Base-by-base conservation (phyloP, 2,888 invertebrate species). In the Oxytorus armatus region DNA sequence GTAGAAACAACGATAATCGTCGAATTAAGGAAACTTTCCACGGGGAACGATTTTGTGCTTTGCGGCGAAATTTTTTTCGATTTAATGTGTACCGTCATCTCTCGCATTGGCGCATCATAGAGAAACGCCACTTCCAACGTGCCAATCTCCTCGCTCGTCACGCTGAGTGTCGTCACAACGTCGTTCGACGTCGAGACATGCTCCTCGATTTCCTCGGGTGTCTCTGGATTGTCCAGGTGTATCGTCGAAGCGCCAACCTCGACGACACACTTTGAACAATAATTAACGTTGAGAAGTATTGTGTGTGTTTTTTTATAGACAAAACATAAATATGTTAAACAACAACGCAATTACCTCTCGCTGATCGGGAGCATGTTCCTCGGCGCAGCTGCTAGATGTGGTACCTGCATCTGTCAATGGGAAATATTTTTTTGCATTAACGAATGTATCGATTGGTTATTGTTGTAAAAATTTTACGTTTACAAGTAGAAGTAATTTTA, bases 31-130 rank as follows among this genome's bases (percentile, higher is more conserved):
- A n/a, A n/a, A n/a, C n/a, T n/a, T n/a, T n/a, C n/a, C n/a, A n/a
- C n/a, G n/a, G n/a, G n/a, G n/a, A n/a, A n/a, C n/a, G n/a, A n/a
- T 4, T 23, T 25, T 25, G 1, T n/a, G 2, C 0, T 2, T n/a
- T 47, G 14, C 47, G 16, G 1, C 14, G 3, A 1, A 11, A 18
- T 11, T 18, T 57, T n/a, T 47, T 59, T 5, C 3, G n/a, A 29
- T 70, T 25, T 29, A 5, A 16, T 29, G 11, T 51, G 81, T 21
- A 91, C 96, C 53, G 97, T 97, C 97, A 98, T 97, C 92, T 96
- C 97, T 78, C 97, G 94, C 92, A 97, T 96, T 5, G 97, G 97
- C 11, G 97, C 96, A 90, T 98, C 98, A 91, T 98, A 98, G 36
- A 97, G 93, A 88, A 98, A 94, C 5, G 97, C 97, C 79, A 98